A percentile compares a stretch with the other conserved stretches of the same genome.
These are phyloP conservation scores for Globodera ellingtonae DNA, from an alignment of 1,140 invertebrate species.

Conservation along the genomic window DNA sequence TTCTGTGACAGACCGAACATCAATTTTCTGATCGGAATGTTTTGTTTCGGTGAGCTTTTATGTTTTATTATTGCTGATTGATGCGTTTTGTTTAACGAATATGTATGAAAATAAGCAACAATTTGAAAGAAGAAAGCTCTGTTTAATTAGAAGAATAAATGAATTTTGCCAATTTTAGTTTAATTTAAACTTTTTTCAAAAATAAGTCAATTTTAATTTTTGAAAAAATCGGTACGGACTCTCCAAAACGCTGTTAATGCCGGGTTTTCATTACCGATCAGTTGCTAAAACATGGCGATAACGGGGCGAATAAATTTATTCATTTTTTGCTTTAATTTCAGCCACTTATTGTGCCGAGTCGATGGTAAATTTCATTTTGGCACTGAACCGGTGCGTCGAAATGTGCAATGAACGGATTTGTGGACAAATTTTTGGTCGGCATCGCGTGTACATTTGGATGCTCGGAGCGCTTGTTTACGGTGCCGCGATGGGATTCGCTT, in stretches of 20 bases:
- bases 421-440: slow-evolving; percentile 10
- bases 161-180: no score
- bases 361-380: slow-evolving; percentile 16
- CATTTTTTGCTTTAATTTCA: slow-evolving; percentile 4
- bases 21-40: slow-evolving; percentile 31
- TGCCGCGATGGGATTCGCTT: slow-evolving; percentile 19
- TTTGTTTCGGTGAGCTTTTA: slow-evolving; percentile 14
- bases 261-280: no score
- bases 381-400: slow-evolving; percentile 34
- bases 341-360: neutral
- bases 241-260: no score
- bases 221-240: neutral
- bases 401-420: slow-evolving; percentile 3
- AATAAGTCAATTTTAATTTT: neutral
- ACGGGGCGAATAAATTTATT: neutral
- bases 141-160: no score
- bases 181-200: neutral
- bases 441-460: slow-evolving; percentile 22
- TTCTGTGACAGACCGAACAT: slow-evolving; percentile 34
- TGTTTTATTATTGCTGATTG: neutral
- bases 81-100: neutral
- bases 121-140: neutral
- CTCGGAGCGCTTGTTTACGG: slow-evolving; percentile 18
- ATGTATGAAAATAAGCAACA: neutral
- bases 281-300: no score